Evolutionary conservation across 2,888 invertebrate species (phyloP), one percentile per base, ranked within the genome.

Genomic region (Rhingia rostrata): DNA sequence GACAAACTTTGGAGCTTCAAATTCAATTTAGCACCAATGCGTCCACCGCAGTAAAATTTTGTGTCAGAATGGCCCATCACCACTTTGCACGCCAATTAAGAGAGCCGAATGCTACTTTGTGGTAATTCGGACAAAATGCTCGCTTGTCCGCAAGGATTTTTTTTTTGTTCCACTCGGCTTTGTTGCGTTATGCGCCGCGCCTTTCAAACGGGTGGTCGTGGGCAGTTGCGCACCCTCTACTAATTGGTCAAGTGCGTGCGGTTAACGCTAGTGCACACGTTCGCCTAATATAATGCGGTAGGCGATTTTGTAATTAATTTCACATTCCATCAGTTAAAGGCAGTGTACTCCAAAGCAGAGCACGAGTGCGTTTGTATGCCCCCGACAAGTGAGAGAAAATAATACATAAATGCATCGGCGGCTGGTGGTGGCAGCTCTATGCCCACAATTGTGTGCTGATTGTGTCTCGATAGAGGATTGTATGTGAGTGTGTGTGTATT

Each of bases 211-310:
- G 22, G 22, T 22, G 22, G 22, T 47, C 60, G 30, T 47, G n/a
- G 61, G 3, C 3, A 39, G 37, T 3, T 30, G 30, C 61, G 30
- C 61, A 39, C 67, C 30, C 56, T 69, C 61, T 14, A 67, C 61
- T 80, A 73, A 79, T 63, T 74, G 80, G 80, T 74, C 80, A 74
- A 80, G 67, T 74, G 80, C 80, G 54, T 63, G 74, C 30, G 74
- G 80, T 80, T 69, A 69, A 53, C 61, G 47, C 47, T 69, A 45
- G 73, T 60, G 73, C 49, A 22, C 22, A 22, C 22, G 54, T 67
- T 74, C 60, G 43, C 45, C 54, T 54, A 49, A 67, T 67, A 67
- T 54, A 74, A 67, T 66, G 80, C 64, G 79, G 72, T 60, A 22
- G 63, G 79, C 64, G 51, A 72, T 47, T 66, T 66, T 73, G 73